Evolutionary conservation across 2,113 vertebrate genomes (phyloP).

Genomic region (Onychostoma macrolepis): DNA sequence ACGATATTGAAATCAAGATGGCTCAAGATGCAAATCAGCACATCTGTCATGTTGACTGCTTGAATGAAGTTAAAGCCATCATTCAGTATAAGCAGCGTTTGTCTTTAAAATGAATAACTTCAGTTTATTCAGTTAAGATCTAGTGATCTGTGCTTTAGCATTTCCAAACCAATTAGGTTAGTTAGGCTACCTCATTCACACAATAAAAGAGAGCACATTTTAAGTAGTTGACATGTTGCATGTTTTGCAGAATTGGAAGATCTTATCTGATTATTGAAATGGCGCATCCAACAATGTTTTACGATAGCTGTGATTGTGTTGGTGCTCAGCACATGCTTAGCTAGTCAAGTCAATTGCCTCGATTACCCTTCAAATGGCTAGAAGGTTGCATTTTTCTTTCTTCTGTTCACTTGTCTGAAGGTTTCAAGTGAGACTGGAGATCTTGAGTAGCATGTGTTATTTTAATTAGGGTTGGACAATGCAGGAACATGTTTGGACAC

Average conservation of each 20-base stretch:
- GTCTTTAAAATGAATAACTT: background rate
- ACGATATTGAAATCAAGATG: background rate
- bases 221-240: background rate
- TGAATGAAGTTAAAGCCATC: background rate
- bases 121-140: background rate
- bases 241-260: slow-evolving; percentile 29
- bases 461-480: no score
- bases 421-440: no score
- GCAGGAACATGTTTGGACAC: no score
- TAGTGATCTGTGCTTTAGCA: background rate
- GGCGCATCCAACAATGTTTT: background rate
- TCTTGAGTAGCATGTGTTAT: no score
- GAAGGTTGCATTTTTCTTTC: background rate
- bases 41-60: background rate
- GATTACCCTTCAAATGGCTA: background rate
- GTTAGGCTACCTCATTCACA: background rate
- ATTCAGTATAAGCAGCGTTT: background rate
- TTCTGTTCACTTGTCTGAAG: background rate
- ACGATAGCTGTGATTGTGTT: background rate
- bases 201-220: slow-evolving; percentile 2
- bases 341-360: background rate
- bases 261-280: slow-evolving; percentile 3
- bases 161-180: background rate
- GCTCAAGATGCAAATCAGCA: background rate
- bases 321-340: background rate